phyloP scores from a whole-genome alignment of 1,140 invertebrate genomes.

The Saccostrea echinata region DNA sequence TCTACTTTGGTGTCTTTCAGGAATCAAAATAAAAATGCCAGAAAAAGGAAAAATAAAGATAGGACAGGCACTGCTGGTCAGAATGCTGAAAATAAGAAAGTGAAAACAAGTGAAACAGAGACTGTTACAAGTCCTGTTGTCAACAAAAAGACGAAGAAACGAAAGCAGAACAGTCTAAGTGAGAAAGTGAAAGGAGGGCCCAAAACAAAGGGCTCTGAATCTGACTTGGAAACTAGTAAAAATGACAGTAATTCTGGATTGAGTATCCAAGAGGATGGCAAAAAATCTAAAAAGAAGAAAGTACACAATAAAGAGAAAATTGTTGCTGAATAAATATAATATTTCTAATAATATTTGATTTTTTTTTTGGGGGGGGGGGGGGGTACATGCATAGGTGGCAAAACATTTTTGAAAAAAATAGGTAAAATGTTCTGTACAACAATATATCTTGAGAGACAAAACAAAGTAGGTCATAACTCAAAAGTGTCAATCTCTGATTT shows the following conservation, averaged over 20 bases:
- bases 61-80: background rate
- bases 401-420: too few species aligned
- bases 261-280: background rate
- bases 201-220: background rate
- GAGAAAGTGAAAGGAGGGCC: background rate
- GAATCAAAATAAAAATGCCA: constrained; percentile 22
- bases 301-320: background rate
- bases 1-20: background rate
- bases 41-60: constrained; percentile 14
- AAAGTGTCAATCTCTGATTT: too few species aligned
- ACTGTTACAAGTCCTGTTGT: background rate
- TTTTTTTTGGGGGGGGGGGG: too few species aligned
- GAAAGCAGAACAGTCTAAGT: background rate
- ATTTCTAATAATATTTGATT: too few species aligned
- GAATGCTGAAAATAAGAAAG: background rate
- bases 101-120: background rate
- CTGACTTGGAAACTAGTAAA: background rate
- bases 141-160: background rate
- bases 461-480: too few species aligned
- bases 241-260: background rate
- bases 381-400: too few species aligned
- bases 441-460: too few species aligned
- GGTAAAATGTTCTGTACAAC: too few species aligned
- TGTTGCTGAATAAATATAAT: too few species aligned
- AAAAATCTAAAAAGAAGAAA: constrained; percentile 7